Evolutionary conservation across 2,888 invertebrate genomes (phyloP).

Genomic region (Watsonalla cultraria): DNA sequence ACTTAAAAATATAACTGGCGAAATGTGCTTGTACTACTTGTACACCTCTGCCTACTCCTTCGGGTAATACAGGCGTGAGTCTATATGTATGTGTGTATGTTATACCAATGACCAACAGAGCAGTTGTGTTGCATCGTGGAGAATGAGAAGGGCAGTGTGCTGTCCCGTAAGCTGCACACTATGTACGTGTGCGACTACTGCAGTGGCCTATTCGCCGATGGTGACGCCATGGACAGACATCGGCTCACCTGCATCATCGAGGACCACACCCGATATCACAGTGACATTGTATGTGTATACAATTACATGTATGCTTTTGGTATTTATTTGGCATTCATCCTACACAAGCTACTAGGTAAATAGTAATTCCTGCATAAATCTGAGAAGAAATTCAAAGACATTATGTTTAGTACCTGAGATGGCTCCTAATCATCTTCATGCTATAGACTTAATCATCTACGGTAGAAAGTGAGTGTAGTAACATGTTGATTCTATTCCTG

Average conservation of each 20-base stretch:
- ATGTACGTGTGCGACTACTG: slow-evolving; percentile 70
- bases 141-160: slow-evolving; percentile 46
- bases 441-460: too few relatives aligned
- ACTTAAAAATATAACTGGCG: too few relatives aligned
- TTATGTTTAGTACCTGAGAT: too few relatives aligned
- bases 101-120: slow-evolving; percentile 33
- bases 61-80: neutral
- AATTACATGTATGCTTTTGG: neutral
- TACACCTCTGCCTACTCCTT: too few relatives aligned
- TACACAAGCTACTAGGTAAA: too few relatives aligned
- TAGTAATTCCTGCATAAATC: too few relatives aligned
- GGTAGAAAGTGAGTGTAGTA: too few relatives aligned
- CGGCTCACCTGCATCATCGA: slow-evolving; percentile 44
- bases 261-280: slow-evolving; percentile 29
- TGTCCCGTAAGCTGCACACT: slow-evolving; percentile 45
- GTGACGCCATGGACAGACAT: slow-evolving; percentile 58
- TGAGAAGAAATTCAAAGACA: too few relatives aligned
- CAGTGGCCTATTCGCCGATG: slow-evolving; percentile 61
- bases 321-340: too few relatives aligned
- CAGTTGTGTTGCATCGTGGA: slow-evolving; percentile 55
- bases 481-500: too few relatives aligned
- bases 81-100: neutral
- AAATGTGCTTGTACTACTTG: too few relatives aligned
- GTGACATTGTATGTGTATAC: slow-evolving; percentile 21
- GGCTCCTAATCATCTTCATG: too few relatives aligned